Evolutionary conservation across 2,113 vertebrate species (phyloP), one percentile per base, ranked within the genome.

Genomic region (Formicarius rufipectus): DNA sequence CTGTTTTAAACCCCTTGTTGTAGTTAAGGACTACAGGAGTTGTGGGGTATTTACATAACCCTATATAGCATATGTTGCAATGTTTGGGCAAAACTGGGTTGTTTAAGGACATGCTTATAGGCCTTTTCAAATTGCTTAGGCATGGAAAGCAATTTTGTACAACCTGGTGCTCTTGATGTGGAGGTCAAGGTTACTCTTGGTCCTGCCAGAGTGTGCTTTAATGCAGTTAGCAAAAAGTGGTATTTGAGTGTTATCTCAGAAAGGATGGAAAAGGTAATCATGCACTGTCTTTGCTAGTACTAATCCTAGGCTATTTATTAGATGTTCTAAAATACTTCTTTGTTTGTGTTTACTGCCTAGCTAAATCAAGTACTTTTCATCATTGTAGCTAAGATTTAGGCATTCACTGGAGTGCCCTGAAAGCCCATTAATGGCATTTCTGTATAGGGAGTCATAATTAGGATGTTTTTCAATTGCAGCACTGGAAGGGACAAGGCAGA

Each of bases 381-480:
- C 35, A 2, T 44, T 47, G 23, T 62, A 79, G 75, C 62, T 50
- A 37, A 76, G 60, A 59, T 72, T 84, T 64, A 67, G 73, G 53
- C 56, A 20, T 80, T 90, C 31, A 16, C n/a, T 93, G 2, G 40
- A 64, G 75, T 27, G 42, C 49, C 84, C 56, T 87, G 75, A 95
- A 90, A 89, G 59, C 50, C 87, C 23, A 55, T 77, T 92, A 96
- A 91, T 95, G 78, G 76, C 40, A 27, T 60, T 80, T 71, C 76
- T 72, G 24, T 84, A n/a, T 0, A 2, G 44, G 50, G 42, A 90
- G 69, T 90, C 84, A 66, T 88, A 91, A 87, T 96, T 91, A 90
- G 60, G 63, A 21, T 81, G 50, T 91, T 91, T 96, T 96, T 90
- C 76, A 89, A 6, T 63, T 79, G 81, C 73, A 28, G 37, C 31